Evolutionary conservation across 2,888 invertebrate genomes (phyloP), one percentile per base, ranked within the genome.

Genomic region (Arctia plantaginis): DNA sequence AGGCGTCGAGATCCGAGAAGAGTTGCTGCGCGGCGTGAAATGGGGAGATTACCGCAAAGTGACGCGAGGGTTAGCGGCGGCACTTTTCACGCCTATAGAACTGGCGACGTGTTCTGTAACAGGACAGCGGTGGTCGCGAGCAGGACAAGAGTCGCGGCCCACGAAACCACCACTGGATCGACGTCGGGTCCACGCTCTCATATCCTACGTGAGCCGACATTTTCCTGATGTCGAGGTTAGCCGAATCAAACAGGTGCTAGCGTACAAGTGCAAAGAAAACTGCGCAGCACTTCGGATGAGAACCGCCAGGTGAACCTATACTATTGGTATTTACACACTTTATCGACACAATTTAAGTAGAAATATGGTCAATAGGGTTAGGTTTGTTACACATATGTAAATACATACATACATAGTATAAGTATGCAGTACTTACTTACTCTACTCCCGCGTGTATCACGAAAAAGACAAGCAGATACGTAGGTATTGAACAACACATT

Each of bases 221-320:
- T 97, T 97, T 95, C 97, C 97, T 55, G 96, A 97, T 89, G 97
- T 97, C 35, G 97, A 97, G 93, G 97, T 97, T 88, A 97, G 97
- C 93, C 95, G 97, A 88, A 97, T 97, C 91, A 97, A 97, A 92
- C 97, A 97, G 92, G 97, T 97, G 84, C 94, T 97, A 84, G 97
- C 97, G 41, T 97, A 97, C 93, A 97, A 97, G 93, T 97, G 97
- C 92, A 97, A 97, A 94, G 97, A 97, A 92, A 97, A 97, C 93
- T 97, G 97, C 85, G 97, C 97, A 69, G 97, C 97, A 83, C 96
- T 97, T 77, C 95, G 97, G 92, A 97, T 97, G 97, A 96, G 97
- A 90, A 97, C 97, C 69, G 97, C 97, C 88, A 96, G 97, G 95
- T 97, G 96, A 93, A 82, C 78, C 77, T 78, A 82, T 75, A 74